Conservation (phyloP, 2,113 vertebrate species). For the Cinclus cinclus region DNA sequence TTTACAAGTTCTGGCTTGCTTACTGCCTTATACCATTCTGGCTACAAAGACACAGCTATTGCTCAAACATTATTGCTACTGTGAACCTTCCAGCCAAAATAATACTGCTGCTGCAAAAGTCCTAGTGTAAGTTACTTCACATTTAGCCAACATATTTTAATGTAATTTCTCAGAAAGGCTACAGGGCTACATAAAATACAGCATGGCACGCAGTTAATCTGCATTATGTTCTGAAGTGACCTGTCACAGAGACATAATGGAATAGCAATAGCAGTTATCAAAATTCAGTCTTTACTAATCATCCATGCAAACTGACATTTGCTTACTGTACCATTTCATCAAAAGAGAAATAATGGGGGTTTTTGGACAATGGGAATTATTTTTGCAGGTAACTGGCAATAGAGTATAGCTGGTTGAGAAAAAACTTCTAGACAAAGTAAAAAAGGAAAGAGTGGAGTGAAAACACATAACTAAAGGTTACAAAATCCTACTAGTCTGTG, state of each 20-base stretch:
- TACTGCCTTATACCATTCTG: not conserved
- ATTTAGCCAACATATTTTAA: not conserved
- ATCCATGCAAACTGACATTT: not conserved
- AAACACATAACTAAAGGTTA: not conserved
- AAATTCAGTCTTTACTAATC: not conserved
- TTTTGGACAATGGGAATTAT: not conserved
- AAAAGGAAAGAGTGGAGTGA: not conserved
- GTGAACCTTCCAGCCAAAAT: not conserved
- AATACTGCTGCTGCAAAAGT: not conserved
- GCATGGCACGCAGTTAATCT: not conserved
- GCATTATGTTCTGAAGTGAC: not conserved
- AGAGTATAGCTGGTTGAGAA: not conserved
- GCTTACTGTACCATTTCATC: not conserved
- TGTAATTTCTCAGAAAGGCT: not conserved
- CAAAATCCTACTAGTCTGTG: not conserved
- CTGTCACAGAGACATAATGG: not conserved
- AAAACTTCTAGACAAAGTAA: not conserved
- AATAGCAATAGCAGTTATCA: not conserved
- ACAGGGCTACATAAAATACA: not conserved
- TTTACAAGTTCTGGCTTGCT: slow-evolving; percentile 33
- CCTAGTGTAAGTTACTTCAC: not conserved
- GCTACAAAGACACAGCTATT: not conserved
- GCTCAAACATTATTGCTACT: not conserved
- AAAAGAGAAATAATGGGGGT: not conserved
- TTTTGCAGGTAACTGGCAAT: not conserved